Percentiles rank a stretch among this genome's conserved stretches.
These are phyloP conservation scores for Melanchra persicariae DNA, from an alignment of 2,888 invertebrate genomes.

Conservation along the genomic window DNA sequence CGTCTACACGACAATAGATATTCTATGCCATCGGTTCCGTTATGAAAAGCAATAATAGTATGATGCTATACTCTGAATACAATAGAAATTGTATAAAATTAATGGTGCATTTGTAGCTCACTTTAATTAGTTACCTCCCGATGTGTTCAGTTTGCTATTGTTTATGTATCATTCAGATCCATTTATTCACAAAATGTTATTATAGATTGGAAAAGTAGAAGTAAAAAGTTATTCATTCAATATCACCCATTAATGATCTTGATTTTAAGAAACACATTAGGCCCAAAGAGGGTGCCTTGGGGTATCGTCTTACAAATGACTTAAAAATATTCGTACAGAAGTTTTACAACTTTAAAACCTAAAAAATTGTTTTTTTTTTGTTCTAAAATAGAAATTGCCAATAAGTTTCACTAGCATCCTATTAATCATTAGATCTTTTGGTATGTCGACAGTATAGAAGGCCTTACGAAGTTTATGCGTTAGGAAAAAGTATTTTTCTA, in stretches of 20 bases:
- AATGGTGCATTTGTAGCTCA: constrained; percentile 39
- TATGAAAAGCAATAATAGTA: neutral
- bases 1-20: neutral
- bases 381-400: neutral
- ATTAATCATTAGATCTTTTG: neutral
- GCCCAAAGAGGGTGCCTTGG: constrained; percentile 23
- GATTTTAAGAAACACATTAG: constrained; percentile 3
- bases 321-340: neutral
- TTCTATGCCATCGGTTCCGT: neutral
- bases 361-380: no score
- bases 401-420: neutral
- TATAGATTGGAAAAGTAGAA: neutral
- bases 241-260: neutral
- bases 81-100: constrained; percentile 28
- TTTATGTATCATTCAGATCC: constrained; percentile 12
- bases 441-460: neutral
- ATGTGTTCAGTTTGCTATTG: constrained; percentile 10
- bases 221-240: neutral
- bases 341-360: no score
- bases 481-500: neutral
- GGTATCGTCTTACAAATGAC: neutral
- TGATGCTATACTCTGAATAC: constrained; percentile 4
- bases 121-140: constrained; percentile 25
- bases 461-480: neutral
- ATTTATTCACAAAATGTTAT: neutral